phyloP scores from a whole-genome alignment of 2,888 invertebrate genomes.

The Oegoconia quadripuncta region DNA sequence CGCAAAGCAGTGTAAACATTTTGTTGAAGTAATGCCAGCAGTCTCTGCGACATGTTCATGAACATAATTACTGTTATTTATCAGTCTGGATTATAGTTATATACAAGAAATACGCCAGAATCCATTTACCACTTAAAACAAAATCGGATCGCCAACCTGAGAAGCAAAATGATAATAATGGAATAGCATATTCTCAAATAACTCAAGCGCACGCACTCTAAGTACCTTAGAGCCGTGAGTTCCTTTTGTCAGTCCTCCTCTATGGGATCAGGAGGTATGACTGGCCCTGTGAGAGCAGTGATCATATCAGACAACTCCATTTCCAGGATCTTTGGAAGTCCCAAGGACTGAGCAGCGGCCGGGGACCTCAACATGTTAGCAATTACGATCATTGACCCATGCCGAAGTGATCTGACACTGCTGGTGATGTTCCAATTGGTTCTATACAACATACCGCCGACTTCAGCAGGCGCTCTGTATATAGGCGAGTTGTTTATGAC shows the following conservation, averaged over 20 bases:
- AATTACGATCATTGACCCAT: conserved; percentile 61
- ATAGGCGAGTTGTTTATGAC: conserved; percentile 75
- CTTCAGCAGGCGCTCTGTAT: conserved; percentile 59
- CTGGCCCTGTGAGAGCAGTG: conserved; percentile 17
- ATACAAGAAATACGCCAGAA: no score
- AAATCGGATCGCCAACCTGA: no score
- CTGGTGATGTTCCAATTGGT: conserved; percentile 74
- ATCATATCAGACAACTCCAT: conserved; percentile 48
- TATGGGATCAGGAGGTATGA: not conserved
- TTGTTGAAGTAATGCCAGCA: no score
- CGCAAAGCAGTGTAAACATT: no score
- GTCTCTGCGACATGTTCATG: no score
- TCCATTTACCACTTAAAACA: no score
- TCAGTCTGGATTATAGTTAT: no score
- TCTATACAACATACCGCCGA: conserved; percentile 49
- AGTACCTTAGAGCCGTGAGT: not conserved
- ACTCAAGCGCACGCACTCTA: not conserved
- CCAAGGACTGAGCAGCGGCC: conserved; percentile 47
- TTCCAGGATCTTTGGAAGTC: conserved; percentile 59
- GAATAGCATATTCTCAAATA: not conserved
- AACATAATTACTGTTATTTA: no score
- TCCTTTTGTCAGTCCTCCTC: not conserved
- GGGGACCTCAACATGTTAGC: conserved; percentile 49
- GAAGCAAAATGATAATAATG: no score
- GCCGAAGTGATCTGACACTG: conserved; percentile 68